Evolutionary conservation across 2,113 vertebrate species (phyloP).

Genomic region (Piprites chloris): DNA sequence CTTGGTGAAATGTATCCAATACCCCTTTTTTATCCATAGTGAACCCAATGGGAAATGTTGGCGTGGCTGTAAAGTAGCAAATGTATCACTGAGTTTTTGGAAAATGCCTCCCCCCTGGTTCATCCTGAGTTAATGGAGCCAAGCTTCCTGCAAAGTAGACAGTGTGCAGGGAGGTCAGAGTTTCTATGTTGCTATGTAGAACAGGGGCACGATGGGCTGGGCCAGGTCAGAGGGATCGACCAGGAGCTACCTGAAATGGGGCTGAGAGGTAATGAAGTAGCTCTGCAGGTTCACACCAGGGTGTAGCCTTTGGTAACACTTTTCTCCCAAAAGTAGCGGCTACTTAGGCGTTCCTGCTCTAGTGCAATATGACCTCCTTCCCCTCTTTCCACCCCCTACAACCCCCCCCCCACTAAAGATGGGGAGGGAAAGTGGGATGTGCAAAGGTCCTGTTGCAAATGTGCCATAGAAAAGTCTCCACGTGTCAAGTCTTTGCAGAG

Average conservation of each 20-base stretch:
- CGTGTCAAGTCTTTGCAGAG: background rate
- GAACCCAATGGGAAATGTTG: background rate
- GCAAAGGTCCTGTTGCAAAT: background rate
- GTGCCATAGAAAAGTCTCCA: background rate
- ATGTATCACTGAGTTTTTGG: background rate
- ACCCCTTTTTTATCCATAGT: background rate
- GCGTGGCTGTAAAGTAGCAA: background rate
- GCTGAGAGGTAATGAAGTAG: background rate
- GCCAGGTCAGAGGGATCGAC: background rate
- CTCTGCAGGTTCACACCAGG: accelerated
- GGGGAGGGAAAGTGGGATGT: background rate
- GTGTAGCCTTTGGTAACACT: background rate
- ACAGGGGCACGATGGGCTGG: background rate
- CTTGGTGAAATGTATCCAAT: background rate
- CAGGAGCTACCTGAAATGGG: background rate
- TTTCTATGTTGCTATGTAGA: background rate
- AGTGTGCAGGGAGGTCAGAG: background rate
- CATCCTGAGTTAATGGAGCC: background rate
- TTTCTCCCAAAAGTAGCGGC: background rate
- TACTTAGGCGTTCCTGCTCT: background rate
- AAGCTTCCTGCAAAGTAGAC: background rate
- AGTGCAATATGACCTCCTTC: background rate
- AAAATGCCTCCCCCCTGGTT: background rate
- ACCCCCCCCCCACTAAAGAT: background rate
- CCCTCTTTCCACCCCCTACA: background rate